These are phyloP conservation scores for Nestor notabilis DNA, from an alignment of 2,113 vertebrate genomes.

Conservation along the genomic window DNA sequence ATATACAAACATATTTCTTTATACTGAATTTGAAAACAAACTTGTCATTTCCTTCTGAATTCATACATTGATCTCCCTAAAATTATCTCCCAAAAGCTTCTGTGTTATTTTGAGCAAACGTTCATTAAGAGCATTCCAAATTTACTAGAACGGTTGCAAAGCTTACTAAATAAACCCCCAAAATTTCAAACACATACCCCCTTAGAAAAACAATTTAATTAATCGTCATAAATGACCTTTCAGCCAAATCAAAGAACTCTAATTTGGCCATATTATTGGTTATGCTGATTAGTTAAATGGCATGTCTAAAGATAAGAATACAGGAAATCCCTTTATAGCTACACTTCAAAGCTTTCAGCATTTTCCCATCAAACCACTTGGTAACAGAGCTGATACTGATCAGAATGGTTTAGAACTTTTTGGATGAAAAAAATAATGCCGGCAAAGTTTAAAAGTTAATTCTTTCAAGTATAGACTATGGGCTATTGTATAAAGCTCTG, in stretches of 20 bases:
- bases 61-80: background rate
- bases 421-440: background rate
- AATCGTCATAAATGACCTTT: background rate
- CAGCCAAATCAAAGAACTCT: background rate
- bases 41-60: background rate
- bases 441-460: constrained; percentile 2
- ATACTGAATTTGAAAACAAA: background rate
- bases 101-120: background rate
- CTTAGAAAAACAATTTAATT: background rate
- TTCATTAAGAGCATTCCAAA: background rate
- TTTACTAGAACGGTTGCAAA: background rate
- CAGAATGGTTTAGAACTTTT: constrained; percentile 36
- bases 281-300: constrained; percentile 30
- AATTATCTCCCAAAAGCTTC: background rate
- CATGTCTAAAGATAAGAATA: constrained; percentile 3
- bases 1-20: background rate
- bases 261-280: background rate
- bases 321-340: constrained; percentile 26
- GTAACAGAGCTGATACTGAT: constrained; percentile 7
- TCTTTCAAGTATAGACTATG: background rate
- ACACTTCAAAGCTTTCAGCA: background rate
- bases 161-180: background rate
- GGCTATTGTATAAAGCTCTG: constrained; percentile 21
- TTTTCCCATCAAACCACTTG: background rate
- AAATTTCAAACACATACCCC: background rate